Evolutionary conservation across 1,140 invertebrate genomes (phyloP).

Genomic region (Drosophila equinoxialis): DNA sequence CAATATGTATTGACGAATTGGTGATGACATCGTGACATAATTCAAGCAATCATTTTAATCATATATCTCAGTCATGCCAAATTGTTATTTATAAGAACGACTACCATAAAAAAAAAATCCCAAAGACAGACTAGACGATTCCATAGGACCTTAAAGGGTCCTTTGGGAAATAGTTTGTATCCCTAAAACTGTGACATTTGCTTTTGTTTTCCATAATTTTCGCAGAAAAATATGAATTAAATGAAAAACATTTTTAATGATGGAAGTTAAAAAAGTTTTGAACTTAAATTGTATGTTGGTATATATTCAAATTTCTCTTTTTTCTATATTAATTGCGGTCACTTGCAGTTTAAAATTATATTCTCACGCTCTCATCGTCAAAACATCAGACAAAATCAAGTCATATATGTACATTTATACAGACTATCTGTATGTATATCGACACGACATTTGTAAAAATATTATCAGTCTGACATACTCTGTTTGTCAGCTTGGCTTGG

Average conservation of each 20-base stretch:
- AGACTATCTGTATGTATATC: conserved; percentile 28
- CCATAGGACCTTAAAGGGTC: too few species aligned
- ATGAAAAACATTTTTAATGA: too few species aligned
- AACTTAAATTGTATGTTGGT: too few species aligned
- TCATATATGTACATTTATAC: conserved; percentile 29
- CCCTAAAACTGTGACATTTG: too few species aligned
- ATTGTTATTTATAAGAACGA: too few species aligned
- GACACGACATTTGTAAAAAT: conserved; percentile 54
- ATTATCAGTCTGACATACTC: conserved; percentile 65
- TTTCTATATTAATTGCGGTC: background rate
- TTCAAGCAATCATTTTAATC: background rate
- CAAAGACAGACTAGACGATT: too few species aligned
- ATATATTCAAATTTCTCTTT: background rate
- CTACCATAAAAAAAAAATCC: too few species aligned
- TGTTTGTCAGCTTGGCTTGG: conserved; percentile 57
- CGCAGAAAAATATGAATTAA: too few species aligned
- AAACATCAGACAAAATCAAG: conserved; percentile 6
- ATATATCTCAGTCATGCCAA: too few species aligned
- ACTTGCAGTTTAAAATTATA: background rate
- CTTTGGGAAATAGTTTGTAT: too few species aligned
- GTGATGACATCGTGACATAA: conserved; percentile 28
- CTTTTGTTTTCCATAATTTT: too few species aligned
- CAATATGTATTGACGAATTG: conserved; percentile 22
- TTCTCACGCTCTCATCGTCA: conserved; percentile 10
- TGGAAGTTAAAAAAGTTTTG: too few species aligned